These are phyloP conservation scores for Eciton burchellii DNA, from an alignment of 1,140 invertebrate species.

Conservation along the genomic window DNA sequence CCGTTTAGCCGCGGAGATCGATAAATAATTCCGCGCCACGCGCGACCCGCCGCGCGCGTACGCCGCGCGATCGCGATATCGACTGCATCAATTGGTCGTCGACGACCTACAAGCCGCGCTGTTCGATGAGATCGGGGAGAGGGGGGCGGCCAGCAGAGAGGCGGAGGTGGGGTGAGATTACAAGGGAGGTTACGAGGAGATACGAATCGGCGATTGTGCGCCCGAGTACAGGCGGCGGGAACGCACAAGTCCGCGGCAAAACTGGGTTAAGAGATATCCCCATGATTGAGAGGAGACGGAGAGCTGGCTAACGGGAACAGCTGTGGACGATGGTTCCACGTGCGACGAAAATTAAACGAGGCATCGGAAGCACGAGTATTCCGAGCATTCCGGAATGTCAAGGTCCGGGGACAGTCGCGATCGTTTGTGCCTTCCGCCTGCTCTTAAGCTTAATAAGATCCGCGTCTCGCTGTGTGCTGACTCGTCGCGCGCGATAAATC, in stretches of 20 bases:
- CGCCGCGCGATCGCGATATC: constrained; percentile 10
- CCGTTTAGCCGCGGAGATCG: constrained; percentile 26
- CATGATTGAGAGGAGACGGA: too few relatives aligned
- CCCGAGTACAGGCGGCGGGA: constrained; percentile 1
- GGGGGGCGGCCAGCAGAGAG: too few relatives aligned
- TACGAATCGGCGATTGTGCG: not conserved
- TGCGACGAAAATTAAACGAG: too few relatives aligned
- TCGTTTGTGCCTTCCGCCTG: too few relatives aligned
- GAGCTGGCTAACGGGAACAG: too few relatives aligned
- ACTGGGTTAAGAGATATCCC: constrained; percentile 34
- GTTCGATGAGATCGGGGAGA: not conserved
- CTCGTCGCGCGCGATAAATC: too few relatives aligned
- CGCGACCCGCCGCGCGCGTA: constrained; percentile 3
- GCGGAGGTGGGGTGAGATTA: too few relatives aligned
- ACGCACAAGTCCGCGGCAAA: constrained; percentile 5
- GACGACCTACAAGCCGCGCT: not conserved
- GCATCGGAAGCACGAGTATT: too few relatives aligned
- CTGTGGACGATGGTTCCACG: not conserved
- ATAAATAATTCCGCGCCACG: constrained; percentile 36
- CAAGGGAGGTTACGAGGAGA: not conserved
- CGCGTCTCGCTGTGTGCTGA: too few relatives aligned
- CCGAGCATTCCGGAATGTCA: too few relatives aligned
- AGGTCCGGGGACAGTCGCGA: too few relatives aligned
- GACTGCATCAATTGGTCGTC: constrained; percentile 43
- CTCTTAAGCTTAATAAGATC: too few relatives aligned